phyloP scores from a whole-genome alignment of 2,797 vertebrate genomes.

The Sebastes trivittatus region DNA sequence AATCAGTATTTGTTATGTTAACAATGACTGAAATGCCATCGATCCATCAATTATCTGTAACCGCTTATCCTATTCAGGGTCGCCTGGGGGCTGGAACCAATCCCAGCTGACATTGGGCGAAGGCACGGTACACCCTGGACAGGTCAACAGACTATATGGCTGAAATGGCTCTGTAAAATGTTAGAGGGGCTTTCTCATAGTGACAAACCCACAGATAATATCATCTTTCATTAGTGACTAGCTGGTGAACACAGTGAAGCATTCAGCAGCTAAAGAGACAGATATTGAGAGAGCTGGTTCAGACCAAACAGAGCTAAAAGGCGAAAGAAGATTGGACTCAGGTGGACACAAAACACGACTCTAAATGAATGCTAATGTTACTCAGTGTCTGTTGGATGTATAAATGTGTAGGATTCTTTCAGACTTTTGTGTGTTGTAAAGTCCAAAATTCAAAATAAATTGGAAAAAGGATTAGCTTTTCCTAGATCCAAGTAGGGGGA shows the following conservation, averaged over 20 bases:
- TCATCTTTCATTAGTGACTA: not conserved
- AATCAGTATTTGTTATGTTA: not conserved
- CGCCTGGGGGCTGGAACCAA: accelerated
- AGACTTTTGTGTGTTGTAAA: too few species aligned
- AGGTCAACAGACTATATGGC: too few species aligned
- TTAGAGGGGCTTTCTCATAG: not conserved
- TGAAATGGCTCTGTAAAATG: not conserved
- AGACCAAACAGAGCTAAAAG: not conserved
- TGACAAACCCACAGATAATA: not conserved
- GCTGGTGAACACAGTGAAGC: not conserved
- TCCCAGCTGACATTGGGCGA: too few species aligned
- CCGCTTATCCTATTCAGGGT: too few species aligned
- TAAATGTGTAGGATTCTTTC: not conserved
- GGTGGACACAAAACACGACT: not conserved
- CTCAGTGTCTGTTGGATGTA: not conserved
- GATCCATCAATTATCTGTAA: too few species aligned
- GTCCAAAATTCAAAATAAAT: too few species aligned
- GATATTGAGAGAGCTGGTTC: not conserved
- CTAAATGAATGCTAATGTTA: not conserved
- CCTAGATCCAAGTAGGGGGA: too few species aligned
- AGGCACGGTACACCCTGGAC: too few species aligned
- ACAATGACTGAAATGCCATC: not conserved
- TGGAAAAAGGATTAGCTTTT: too few species aligned
- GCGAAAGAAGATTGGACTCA: not conserved
- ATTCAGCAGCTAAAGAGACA: not conserved